Evolutionary conservation across 2,888 invertebrate species (phyloP), one percentile per base, ranked within the genome.

Genomic region (Cheilosia scutellata): DNA sequence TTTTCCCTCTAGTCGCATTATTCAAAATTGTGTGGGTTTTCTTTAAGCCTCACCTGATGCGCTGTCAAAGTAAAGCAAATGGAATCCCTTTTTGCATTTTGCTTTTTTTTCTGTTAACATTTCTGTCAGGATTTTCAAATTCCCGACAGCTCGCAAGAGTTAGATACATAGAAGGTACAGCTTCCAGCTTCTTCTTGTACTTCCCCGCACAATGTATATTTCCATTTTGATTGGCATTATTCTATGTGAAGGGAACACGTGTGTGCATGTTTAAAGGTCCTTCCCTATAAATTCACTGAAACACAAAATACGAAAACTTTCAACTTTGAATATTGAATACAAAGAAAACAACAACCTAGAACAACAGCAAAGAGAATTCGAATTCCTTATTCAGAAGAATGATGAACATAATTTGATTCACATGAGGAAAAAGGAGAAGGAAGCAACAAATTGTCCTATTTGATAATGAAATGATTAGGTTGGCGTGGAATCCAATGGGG

Each of bases 151-250:
- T 68, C 53, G 25, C 66, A 66, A 58, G 58, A 49, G 65, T 66
- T 65, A 37, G 47, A 42, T 40, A 16, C 20, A 62, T n/a, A 27
- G 37, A 4, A 27, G 29, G 9, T 31, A 53, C 42, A 47, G 47
- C 49, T 49, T 58, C 20, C 49, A 47, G n/a, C 5, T 42, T 31
- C 53, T 37, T 11, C 7, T 13, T 40, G 16, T 13, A 11, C 31
- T 33, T 40, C 27, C 33, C 6, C 11, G 29, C 29, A 20, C 29
- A 20, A 20, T 49, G 33, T 20, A 31, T 51, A 16, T 74, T 40
- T 40, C 49, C 49, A 49, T 49, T 66, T 60, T 74, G 79, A 80
- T 80, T 80, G 79, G 47, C 79, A 68, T 47, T 55, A 71, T 53
- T 42, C 58, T 42, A 51, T 76, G 53, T 44, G 49, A 70, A 47